These are phyloP conservation scores for Fulmarus glacialis DNA, from an alignment of 2,113 vertebrate genomes.

Conservation along the genomic window DNA sequence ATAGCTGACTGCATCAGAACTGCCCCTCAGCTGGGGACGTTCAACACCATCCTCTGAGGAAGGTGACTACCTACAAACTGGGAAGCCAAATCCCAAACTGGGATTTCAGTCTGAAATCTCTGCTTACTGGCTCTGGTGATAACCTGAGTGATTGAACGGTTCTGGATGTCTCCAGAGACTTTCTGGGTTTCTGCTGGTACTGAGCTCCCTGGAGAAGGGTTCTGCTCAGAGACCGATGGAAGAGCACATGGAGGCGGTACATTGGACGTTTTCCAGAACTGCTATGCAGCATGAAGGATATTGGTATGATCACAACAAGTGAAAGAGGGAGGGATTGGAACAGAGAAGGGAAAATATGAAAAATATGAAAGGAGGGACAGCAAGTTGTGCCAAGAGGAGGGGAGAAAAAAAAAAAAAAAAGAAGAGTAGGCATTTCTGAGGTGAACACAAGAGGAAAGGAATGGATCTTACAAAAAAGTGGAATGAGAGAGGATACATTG, in stretches of 20 bases:
- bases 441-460: background rate
- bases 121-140: background rate
- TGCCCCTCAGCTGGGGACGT: background rate
- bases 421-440: background rate
- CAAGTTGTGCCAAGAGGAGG: background rate
- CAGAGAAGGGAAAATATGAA: background rate
- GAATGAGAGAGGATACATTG: background rate
- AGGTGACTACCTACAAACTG: background rate
- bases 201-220: background rate
- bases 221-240: background rate
- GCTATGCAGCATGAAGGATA: background rate
- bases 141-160: rapidly evolving
- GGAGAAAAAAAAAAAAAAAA: background rate
- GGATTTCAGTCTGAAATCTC: background rate
- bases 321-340: background rate
- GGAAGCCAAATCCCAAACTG: too few species aligned
- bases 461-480: background rate
- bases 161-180: background rate
- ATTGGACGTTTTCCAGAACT: background rate
- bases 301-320: background rate
- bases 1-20: background rate
- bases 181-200: background rate
- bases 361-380: background rate
- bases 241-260: background rate
- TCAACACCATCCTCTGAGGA: background rate